Evolutionary conservation across 2,113 vertebrate genomes (phyloP).

Genomic region (Calonectris borealis): DNA sequence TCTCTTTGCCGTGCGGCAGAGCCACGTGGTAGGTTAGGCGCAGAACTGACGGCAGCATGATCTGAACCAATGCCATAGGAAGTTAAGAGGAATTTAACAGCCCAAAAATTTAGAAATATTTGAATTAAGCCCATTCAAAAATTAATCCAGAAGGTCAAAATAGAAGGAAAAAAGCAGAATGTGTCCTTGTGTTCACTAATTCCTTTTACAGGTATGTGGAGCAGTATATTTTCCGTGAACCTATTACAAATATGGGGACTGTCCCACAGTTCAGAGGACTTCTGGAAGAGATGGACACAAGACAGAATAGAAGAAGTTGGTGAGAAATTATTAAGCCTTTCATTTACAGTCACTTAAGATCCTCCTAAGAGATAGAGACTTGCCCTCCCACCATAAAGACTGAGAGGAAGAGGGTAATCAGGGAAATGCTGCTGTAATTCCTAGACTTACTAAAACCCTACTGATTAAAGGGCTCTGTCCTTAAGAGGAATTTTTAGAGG

Average conservation of each 20-base stretch:
- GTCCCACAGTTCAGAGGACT: constrained; percentile 77
- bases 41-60: not conserved
- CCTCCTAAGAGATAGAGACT: not conserved
- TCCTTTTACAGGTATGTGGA: constrained; percentile 76
- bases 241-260: constrained; percentile 79
- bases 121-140: not conserved
- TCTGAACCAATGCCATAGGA: not conserved
- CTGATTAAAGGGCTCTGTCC: not conserved
- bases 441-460: not conserved
- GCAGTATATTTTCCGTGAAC: constrained; percentile 82
- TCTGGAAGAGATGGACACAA: constrained; percentile 78
- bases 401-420: not conserved
- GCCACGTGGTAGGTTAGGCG: not conserved
- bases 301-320: constrained; percentile 76
- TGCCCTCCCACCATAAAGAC: not conserved
- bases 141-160: not conserved
- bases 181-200: not conserved
- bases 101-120: not conserved
- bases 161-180: not conserved
- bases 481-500: not conserved
- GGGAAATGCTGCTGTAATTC: not conserved
- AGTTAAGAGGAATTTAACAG: not conserved
- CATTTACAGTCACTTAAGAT: not conserved
- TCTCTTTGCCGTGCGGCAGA: not conserved
- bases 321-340: constrained; percentile 37